A percentile compares a stretch with the other conserved stretches of the same genome.
Conservation (phyloP, 2,113 vertebrate species). For the Edolisoma coerulescens region DNA sequence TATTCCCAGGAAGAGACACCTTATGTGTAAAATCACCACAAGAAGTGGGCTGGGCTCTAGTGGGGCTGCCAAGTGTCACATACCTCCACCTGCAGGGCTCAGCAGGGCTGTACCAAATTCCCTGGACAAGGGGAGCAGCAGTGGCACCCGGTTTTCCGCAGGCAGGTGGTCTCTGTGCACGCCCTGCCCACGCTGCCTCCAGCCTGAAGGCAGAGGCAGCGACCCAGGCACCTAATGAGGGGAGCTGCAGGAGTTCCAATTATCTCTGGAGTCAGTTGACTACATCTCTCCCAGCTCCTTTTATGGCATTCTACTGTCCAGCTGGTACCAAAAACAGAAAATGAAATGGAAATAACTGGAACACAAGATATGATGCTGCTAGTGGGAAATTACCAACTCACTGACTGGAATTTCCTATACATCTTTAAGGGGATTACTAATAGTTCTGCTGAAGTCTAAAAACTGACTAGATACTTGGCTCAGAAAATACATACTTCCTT, state of each 20-base stretch:
- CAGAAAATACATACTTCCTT: not conserved
- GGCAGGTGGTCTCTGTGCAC: not conserved
- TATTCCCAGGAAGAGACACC: not conserved
- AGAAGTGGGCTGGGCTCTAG: not conserved
- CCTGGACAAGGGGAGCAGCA: rapidly evolving
- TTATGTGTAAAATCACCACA: not conserved
- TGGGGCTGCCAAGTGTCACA: not conserved
- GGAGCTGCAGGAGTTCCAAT: not conserved
- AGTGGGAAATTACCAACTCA: not conserved
- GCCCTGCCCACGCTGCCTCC: not conserved
- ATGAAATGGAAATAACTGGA: not conserved
- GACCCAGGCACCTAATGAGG: not conserved
- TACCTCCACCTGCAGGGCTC: rapidly evolving
- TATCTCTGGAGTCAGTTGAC: not conserved
- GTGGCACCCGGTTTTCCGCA: not conserved
- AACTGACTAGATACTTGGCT: not conserved
- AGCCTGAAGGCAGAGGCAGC: not conserved
- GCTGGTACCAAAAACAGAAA: not conserved
- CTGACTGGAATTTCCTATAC: not conserved
- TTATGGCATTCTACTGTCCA: not conserved
- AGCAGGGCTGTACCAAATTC: rapidly evolving
- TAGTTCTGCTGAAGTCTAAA: not conserved
- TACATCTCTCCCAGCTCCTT: not conserved
- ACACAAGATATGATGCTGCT: not conserved
- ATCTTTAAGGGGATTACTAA: not conserved